Conservation (phyloP, 2,113 vertebrate genomes). For the Actenoides lindsayi region DNA sequence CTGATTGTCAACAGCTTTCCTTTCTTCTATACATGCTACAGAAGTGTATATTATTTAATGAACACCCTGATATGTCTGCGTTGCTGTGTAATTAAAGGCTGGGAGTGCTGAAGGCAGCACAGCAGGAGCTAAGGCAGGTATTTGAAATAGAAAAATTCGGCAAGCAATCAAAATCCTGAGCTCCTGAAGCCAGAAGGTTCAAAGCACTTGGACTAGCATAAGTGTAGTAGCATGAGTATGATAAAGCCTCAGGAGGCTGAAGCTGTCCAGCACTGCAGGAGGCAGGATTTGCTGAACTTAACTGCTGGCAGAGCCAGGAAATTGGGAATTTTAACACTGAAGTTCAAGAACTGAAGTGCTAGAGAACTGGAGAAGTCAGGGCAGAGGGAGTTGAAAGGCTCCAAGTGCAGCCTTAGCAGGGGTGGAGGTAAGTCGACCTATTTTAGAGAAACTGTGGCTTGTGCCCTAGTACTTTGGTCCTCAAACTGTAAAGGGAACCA, state of each 20-base stretch:
- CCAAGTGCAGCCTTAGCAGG: not conserved
- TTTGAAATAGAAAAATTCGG: not conserved
- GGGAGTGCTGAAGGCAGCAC: not conserved
- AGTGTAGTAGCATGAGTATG: not conserved
- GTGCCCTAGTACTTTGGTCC: not conserved
- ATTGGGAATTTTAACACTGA: not conserved
- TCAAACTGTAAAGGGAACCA: not conserved
- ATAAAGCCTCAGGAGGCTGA: not conserved
- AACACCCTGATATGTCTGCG: accelerated
- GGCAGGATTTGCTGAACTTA: not conserved
- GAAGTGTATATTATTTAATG: not conserved
- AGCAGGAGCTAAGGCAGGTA: not conserved
- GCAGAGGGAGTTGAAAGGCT: not conserved
- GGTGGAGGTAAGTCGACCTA: not conserved
- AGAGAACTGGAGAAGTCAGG: not conserved
- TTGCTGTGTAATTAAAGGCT: not conserved
- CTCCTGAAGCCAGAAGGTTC: not conserved
- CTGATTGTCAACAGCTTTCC: not conserved
- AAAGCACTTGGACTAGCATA: not conserved
- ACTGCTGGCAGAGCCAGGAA: not conserved
- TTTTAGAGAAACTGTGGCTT: not conserved
- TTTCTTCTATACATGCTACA: not conserved
- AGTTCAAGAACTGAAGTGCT: not conserved
- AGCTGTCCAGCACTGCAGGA: not conserved
- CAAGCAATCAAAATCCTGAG: not conserved